Evolutionary conservation across 1,140 invertebrate species (phyloP).

Genomic region (Geopemphigus sp.): DNA sequence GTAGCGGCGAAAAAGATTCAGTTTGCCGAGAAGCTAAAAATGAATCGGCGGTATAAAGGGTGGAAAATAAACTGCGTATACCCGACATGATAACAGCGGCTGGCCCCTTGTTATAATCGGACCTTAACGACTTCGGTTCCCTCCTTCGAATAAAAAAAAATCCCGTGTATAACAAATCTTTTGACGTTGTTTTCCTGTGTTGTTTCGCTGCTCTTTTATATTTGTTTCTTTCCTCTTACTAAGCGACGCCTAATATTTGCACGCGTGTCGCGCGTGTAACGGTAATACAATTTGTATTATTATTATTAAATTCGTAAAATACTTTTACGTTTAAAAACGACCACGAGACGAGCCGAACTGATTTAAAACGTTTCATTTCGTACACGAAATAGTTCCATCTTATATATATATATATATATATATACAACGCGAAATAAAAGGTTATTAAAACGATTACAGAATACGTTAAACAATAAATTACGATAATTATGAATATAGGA

Average conservation of each 20-base stretch:
- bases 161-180: conserved; percentile 43
- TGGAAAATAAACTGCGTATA: conserved; percentile 48
- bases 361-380: background rate
- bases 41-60: conserved; percentile 45
- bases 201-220: conserved; percentile 16
- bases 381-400: background rate
- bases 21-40: conserved; percentile 48
- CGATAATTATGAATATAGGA: too few species aligned
- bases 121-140: conserved; percentile 46
- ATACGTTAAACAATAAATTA: background rate
- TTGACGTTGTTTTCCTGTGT: conserved; percentile 42
- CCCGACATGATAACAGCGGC: conserved; percentile 48
- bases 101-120: conserved; percentile 49
- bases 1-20: conserved; percentile 23
- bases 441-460: background rate
- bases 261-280: background rate
- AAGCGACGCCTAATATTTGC: background rate
- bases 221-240: conserved; percentile 3
- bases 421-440: background rate
- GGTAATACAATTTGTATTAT: background rate
- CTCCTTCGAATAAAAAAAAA: conserved; percentile 34
- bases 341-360: too few species aligned
- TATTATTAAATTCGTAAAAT: background rate
- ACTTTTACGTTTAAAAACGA: too few species aligned
- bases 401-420: conserved; percentile 5